Percentiles rank a stretch among this genome's conserved stretches.
These are phyloP conservation scores for Psylliodes chrysocephalus DNA, from an alignment of 2,888 invertebrate species.

Conservation along the genomic window DNA sequence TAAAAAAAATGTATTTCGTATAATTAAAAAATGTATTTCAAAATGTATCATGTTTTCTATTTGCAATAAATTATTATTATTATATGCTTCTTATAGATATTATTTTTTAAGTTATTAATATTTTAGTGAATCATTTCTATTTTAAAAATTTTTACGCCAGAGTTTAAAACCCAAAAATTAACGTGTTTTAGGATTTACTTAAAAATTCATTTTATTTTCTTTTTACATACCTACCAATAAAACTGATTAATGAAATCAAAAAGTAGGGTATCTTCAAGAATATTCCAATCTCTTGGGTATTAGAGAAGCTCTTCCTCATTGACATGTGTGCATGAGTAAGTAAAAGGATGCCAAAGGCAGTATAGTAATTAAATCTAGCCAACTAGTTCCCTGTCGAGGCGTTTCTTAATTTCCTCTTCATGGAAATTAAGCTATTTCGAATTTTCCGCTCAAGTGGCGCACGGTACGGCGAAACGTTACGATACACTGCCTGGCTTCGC, in stretches of 20 bases:
- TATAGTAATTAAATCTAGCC: slow-evolving; percentile 31
- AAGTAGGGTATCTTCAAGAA: neutral
- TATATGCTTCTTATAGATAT: too few species aligned
- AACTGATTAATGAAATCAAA: neutral
- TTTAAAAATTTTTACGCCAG: too few species aligned
- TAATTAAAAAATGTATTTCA: too few species aligned
- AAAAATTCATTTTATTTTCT: too few species aligned
- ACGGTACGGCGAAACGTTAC: slow-evolving; percentile 18
- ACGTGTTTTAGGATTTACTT: too few species aligned
- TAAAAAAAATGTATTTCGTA: too few species aligned
- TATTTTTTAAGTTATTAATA: too few species aligned
- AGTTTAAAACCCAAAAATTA: too few species aligned
- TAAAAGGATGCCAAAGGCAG: slow-evolving; percentile 14
- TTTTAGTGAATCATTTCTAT: too few species aligned
- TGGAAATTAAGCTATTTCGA: slow-evolving; percentile 47
- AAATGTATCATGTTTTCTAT: too few species aligned
- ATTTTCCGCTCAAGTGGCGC: slow-evolving; percentile 39
- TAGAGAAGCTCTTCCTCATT: slow-evolving; percentile 5
- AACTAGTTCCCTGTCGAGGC: slow-evolving; percentile 38
- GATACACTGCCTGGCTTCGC: slow-evolving; percentile 17
- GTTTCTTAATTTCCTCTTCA: slow-evolving; percentile 47
- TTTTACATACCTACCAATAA: too few species aligned
- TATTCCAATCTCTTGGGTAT: neutral
- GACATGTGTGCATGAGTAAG: slow-evolving; percentile 10
- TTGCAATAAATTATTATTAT: too few species aligned